Conservation (phyloP, 2,113 vertebrate species). For the Pholis gunnellus region DNA sequence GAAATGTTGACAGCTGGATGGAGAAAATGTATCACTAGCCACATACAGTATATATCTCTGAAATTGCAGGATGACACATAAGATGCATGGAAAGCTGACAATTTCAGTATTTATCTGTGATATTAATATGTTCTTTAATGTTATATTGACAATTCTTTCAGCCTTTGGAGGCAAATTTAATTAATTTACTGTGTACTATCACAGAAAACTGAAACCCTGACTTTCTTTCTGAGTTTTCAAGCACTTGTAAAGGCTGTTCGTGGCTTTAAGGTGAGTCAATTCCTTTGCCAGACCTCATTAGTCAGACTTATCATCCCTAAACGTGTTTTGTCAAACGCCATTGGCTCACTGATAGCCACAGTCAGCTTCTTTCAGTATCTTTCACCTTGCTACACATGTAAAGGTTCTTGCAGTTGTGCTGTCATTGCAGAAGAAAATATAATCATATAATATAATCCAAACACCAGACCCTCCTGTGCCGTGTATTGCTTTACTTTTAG, state of each 20-base stretch:
- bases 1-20: slow-evolving; percentile 35
- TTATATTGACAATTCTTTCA: slow-evolving; percentile 24
- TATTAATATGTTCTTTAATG: slow-evolving; percentile 52
- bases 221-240: slow-evolving; percentile 35
- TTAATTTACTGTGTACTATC: slow-evolving; percentile 50
- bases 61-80: slow-evolving; percentile 21
- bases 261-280: slow-evolving; percentile 61
- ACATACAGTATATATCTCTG: background rate
- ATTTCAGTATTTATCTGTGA: slow-evolving; percentile 38
- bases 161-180: slow-evolving; percentile 26
- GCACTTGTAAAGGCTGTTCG: slow-evolving; percentile 32
- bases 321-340: slow-evolving; percentile 68
- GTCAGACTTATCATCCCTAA: slow-evolving; percentile 59
- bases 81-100: slow-evolving; percentile 27
- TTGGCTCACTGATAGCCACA: slow-evolving; percentile 53
- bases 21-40: slow-evolving; percentile 13
- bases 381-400: slow-evolving; percentile 33
- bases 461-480: background rate
- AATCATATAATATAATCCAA: too few species aligned
- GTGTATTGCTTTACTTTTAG: background rate
- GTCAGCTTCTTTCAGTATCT: slow-evolving; percentile 50
- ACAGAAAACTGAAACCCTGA: slow-evolving; percentile 27
- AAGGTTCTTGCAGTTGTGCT: slow-evolving; percentile 9
- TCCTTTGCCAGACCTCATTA: slow-evolving; percentile 62
- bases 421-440: slow-evolving; percentile 2